Conservation (phyloP, 2,888 invertebrate genomes). For the Orthosia cruda region DNA sequence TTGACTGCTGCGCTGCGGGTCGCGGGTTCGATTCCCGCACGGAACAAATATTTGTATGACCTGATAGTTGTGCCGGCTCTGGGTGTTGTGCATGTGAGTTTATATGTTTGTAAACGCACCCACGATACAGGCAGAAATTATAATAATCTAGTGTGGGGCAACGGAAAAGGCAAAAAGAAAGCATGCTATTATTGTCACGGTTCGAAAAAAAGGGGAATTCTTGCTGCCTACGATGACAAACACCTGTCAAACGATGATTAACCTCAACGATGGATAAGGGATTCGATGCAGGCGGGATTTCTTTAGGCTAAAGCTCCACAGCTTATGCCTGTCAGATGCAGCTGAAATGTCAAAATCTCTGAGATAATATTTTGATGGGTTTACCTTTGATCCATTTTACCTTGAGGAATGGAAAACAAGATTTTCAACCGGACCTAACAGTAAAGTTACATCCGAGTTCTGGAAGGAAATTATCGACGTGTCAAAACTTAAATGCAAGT, state of each 20-base stretch:
- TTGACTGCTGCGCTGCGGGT: too few species aligned
- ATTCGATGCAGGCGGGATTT: neutral
- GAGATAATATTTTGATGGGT: conserved; percentile 5
- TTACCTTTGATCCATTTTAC: conserved; percentile 15
- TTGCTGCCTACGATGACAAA: neutral
- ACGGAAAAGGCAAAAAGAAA: too few species aligned
- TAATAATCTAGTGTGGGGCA: too few species aligned
- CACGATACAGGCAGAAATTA: too few species aligned
- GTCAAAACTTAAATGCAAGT: too few species aligned
- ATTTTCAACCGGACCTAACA: neutral
- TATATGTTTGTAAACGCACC: too few species aligned
- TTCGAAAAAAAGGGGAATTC: neutral
- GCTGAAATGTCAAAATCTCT: neutral
- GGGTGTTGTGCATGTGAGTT: too few species aligned
- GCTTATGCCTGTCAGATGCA: conserved; percentile 10
- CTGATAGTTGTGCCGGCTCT: too few species aligned
- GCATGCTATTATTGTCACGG: too few species aligned
- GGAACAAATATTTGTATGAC: too few species aligned
- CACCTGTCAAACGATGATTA: conserved; percentile 2
- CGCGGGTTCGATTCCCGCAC: too few species aligned
- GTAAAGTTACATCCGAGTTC: neutral
- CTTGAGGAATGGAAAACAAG: conserved; percentile 3
- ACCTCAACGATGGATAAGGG: neutral
- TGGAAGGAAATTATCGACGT: too few species aligned
- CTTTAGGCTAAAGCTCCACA: conserved; percentile 2